These are phyloP conservation scores for Plectrocnemia conspersa DNA, from an alignment of 1,140 invertebrate genomes.

Conservation along the genomic window DNA sequence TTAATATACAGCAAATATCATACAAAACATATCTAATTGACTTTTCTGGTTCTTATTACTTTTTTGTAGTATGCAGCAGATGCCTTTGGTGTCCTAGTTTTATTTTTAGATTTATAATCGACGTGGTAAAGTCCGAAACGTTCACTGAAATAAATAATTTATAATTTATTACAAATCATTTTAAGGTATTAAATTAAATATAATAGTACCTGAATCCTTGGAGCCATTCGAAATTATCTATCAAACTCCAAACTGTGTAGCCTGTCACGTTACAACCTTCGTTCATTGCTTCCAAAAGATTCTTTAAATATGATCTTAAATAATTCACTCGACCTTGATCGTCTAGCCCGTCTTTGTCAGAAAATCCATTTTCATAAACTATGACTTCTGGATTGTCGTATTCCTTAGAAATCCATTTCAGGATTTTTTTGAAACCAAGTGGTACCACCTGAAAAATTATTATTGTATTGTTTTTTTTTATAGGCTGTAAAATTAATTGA, in stretches of 20 bases:
- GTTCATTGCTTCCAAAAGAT: slow-evolving; percentile 35
- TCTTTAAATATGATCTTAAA: slow-evolving; percentile 49
- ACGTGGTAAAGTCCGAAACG: slow-evolving; percentile 33
- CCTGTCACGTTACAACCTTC: slow-evolving; percentile 50
- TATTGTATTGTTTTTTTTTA: neutral
- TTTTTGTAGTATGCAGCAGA: slow-evolving; percentile 33
- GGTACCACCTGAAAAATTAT: slow-evolving; percentile 34
- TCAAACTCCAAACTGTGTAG: slow-evolving; percentile 56
- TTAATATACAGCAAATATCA: no score
- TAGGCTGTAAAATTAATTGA: no score
- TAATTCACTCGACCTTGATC: slow-evolving; percentile 49
- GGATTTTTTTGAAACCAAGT: slow-evolving; percentile 37
- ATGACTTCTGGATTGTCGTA: slow-evolving; percentile 56
- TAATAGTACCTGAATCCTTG: slow-evolving; percentile 26
- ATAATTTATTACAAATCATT: neutral
- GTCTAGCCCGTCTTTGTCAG: slow-evolving; percentile 48
- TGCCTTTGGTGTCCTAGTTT: slow-evolving; percentile 30
- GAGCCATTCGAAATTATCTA: slow-evolving; percentile 62
- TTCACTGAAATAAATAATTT: slow-evolving; percentile 24
- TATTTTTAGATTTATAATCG: slow-evolving; percentile 25
- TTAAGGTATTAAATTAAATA: neutral
- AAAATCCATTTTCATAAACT: slow-evolving; percentile 63
- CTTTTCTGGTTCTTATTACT: slow-evolving; percentile 32
- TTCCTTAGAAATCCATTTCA: slow-evolving; percentile 36
- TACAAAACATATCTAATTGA: no score